These are phyloP conservation scores for Agelastica alni DNA, from an alignment of 2,888 invertebrate species.

Conservation along the genomic window DNA sequence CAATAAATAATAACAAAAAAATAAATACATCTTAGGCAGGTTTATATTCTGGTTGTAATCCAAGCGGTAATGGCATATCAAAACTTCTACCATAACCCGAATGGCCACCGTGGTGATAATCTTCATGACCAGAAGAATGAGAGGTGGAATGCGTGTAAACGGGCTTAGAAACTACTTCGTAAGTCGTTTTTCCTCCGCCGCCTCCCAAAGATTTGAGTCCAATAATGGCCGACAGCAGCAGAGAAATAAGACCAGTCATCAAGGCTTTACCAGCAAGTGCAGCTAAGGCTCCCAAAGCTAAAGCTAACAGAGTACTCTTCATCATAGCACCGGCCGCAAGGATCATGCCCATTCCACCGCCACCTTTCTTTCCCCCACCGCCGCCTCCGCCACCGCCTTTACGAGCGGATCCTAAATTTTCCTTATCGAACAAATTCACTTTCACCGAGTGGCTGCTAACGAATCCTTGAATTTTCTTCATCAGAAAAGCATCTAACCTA, in stretches of 20 bases:
- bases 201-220: conserved; percentile 71
- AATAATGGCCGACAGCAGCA: conserved; percentile 73
- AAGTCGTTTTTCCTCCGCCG: conserved; percentile 71
- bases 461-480: conserved; percentile 70
- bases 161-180: conserved; percentile 80
- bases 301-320: conserved; percentile 71
- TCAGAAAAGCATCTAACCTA: conserved; percentile 71
- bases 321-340: conserved; percentile 61
- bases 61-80: conserved; percentile 47
- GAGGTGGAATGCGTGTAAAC: conserved; percentile 70
- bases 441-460: conserved; percentile 69
- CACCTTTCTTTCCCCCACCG: conserved; percentile 57
- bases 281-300: conserved; percentile 73
- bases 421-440: conserved; percentile 61
- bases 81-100: conserved; percentile 58
- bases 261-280: conserved; percentile 80
- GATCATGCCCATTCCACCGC: conserved; percentile 59
- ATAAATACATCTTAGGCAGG: conserved; percentile 32
- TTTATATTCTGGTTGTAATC: conserved; percentile 46
- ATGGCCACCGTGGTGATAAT: conserved; percentile 52
- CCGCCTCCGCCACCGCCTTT: conserved; percentile 44
- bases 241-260: conserved; percentile 77
- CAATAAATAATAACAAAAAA: conserved; percentile 27
- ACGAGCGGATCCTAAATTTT: conserved; percentile 27
- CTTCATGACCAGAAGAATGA: conserved; percentile 66